Conservation (phyloP, 2,113 vertebrate species). For the Chaetura pelagica region DNA sequence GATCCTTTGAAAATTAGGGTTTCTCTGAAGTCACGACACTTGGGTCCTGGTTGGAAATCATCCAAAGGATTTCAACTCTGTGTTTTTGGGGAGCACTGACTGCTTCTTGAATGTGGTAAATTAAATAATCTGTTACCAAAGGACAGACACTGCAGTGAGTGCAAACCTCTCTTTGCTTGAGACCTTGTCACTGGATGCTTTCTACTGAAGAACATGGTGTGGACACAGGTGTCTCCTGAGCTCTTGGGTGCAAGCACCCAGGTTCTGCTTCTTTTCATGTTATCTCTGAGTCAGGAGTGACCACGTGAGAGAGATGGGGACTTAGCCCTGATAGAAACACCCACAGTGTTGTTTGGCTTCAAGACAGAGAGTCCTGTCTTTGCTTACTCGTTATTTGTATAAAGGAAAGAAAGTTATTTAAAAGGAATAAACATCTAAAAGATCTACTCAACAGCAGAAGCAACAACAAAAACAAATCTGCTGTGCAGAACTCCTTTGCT, state of each 20-base stretch:
- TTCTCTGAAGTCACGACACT: background rate
- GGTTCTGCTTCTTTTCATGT: background rate
- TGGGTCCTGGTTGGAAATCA: background rate
- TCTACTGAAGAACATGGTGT: background rate
- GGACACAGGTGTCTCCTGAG: slow-evolving; percentile 15
- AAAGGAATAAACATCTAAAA: slow-evolving; percentile 24
- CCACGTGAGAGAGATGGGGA: background rate
- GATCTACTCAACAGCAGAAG: background rate
- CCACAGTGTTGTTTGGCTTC: background rate
- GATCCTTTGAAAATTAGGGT: background rate
- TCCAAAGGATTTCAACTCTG: background rate
- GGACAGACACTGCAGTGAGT: background rate
- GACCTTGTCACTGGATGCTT: slow-evolving; percentile 15
- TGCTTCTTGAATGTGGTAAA: slow-evolving; percentile 11
- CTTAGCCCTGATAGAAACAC: background rate
- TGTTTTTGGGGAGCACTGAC: background rate
- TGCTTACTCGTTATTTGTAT: slow-evolving; percentile 38
- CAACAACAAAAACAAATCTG: background rate
- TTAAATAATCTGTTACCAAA: slow-evolving; percentile 2
- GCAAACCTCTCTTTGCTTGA: background rate
- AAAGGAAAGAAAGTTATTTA: background rate
- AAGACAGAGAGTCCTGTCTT: background rate
- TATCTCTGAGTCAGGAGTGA: background rate
- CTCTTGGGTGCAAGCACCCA: background rate
- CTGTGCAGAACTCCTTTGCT: background rate